Conservation (phyloP, 2,888 invertebrate species). For the Anoncus sp. region DNA sequence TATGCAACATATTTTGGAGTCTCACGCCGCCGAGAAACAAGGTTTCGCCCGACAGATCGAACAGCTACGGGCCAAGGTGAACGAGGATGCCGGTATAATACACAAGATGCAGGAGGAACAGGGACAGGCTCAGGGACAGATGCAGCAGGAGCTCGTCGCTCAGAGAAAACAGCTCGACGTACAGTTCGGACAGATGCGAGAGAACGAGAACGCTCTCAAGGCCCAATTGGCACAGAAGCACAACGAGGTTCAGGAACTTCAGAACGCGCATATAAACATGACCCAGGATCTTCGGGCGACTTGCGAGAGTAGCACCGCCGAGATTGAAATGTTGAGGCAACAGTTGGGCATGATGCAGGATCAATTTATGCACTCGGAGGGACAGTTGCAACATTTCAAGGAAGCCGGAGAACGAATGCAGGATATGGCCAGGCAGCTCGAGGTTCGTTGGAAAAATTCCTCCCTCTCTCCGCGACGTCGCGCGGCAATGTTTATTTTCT, state of each 20-base stretch:
- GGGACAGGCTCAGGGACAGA: slow-evolving; percentile 81
- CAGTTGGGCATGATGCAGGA: slow-evolving; percentile 78
- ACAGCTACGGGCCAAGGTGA: slow-evolving; percentile 87
- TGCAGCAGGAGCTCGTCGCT: slow-evolving; percentile 85
- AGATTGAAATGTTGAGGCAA: slow-evolving; percentile 78
- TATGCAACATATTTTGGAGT: slow-evolving; percentile 86
- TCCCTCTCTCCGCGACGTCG: not conserved
- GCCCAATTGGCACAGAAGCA: slow-evolving; percentile 83
- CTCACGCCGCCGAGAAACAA: slow-evolving; percentile 86
- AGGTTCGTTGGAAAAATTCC: slow-evolving; percentile 75
- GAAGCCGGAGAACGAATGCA: slow-evolving; percentile 85
- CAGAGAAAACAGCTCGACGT: slow-evolving; percentile 88
- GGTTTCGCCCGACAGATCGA: slow-evolving; percentile 87
- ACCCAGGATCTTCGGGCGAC: slow-evolving; percentile 79
- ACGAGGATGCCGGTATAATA: slow-evolving; percentile 84
- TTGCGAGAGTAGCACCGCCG: slow-evolving; percentile 77
- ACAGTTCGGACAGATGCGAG: slow-evolving; percentile 87
- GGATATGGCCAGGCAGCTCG: slow-evolving; percentile 85
- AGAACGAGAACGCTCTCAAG: slow-evolving; percentile 82
- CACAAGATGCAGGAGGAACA: slow-evolving; percentile 85
- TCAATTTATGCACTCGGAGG: slow-evolving; percentile 78
- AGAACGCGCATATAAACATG: slow-evolving; percentile 74
- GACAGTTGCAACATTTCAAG: slow-evolving; percentile 81
- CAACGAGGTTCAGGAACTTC: slow-evolving; percentile 83
- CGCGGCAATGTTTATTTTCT: no score